A percentile compares a stretch with the other conserved stretches of the same genome.
These are phyloP conservation scores for Nymphalis io DNA, from an alignment of 1,140 invertebrate genomes.

Conservation along the genomic window DNA sequence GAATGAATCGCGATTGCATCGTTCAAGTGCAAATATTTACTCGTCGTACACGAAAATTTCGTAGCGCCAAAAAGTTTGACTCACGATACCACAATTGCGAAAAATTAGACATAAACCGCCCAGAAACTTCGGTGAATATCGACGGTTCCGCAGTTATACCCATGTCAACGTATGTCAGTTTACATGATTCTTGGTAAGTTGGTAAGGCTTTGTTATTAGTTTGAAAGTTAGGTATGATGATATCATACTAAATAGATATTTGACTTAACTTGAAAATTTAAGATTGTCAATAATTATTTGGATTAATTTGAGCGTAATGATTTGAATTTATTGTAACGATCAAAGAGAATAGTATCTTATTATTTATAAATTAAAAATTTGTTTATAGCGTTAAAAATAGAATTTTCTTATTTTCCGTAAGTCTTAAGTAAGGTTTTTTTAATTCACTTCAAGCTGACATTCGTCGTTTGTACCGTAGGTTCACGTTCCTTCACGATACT, in stretches of 20 bases:
- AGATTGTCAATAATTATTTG: not conserved
- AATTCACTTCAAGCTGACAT: conserved; percentile 38
- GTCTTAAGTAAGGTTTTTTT: too few relatives aligned
- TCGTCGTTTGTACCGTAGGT: conserved; percentile 35
- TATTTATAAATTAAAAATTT: too few relatives aligned
- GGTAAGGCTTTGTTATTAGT: conserved; percentile 24
- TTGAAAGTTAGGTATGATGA: conserved; percentile 20
- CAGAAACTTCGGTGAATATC: conserved; percentile 1
- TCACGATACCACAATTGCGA: conserved; percentile 14
- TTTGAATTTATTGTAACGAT: not conserved
- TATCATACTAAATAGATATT: conserved; percentile 3
- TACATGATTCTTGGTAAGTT: conserved; percentile 14
- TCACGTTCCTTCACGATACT: conserved; percentile 57
- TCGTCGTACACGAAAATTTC: conserved; percentile 61
- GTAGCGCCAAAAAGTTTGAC: conserved; percentile 53
- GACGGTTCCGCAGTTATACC: conserved; percentile 16
- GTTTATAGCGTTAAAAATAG: too few relatives aligned
- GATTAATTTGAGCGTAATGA: not conserved
- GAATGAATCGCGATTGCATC: conserved; percentile 56
- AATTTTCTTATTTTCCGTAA: too few relatives aligned
- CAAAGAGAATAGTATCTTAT: too few relatives aligned
- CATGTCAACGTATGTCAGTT: conserved; percentile 37
- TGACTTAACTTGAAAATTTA: not conserved
- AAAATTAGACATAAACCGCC: conserved; percentile 5
- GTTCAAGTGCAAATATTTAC: conserved; percentile 71